A percentile compares a stretch with the other conserved stretches of the same genome.
These are phyloP conservation scores for Terebella lapidaria DNA, from an alignment of 2,888 invertebrate species.

Conservation along the genomic window DNA sequence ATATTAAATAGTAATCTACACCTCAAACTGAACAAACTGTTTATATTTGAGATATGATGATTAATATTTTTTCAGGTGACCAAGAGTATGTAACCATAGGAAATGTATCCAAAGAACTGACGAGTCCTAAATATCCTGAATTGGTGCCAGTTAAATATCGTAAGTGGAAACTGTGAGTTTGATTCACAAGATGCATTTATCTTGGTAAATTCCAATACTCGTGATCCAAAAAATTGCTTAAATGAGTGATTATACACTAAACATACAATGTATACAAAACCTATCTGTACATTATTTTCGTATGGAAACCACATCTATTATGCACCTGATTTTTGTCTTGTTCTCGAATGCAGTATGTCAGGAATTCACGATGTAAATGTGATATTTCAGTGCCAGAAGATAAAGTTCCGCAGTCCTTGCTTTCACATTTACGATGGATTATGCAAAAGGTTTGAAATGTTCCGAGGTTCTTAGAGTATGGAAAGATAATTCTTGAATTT, in stretches of 20 bases:
- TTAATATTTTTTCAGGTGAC: too few relatives aligned
- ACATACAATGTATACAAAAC: neutral
- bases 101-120: conserved; percentile 37
- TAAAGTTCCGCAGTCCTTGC: conserved; percentile 62
- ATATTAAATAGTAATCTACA: too few relatives aligned
- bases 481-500: neutral
- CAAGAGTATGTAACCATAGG: conserved; percentile 36
- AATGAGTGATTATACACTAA: too few relatives aligned
- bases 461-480: neutral
- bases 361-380: neutral
- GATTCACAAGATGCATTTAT: too few relatives aligned
- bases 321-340: too few relatives aligned
- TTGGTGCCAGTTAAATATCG: conserved; percentile 79
- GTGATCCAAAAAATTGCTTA: too few relatives aligned
- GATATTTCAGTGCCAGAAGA: conserved; percentile 35
- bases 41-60: too few relatives aligned
- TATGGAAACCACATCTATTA: neutral
- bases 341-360: neutral
- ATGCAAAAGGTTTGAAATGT: conserved; percentile 73
- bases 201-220: too few relatives aligned
- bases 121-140: conserved; percentile 65
- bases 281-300: neutral
- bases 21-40: too few relatives aligned
- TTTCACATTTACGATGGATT: conserved; percentile 88
- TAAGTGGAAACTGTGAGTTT: too few relatives aligned